phyloP scores from a whole-genome alignment of 92 coral and sea anemone genomes.

The Meandrina meandrites region DNA sequence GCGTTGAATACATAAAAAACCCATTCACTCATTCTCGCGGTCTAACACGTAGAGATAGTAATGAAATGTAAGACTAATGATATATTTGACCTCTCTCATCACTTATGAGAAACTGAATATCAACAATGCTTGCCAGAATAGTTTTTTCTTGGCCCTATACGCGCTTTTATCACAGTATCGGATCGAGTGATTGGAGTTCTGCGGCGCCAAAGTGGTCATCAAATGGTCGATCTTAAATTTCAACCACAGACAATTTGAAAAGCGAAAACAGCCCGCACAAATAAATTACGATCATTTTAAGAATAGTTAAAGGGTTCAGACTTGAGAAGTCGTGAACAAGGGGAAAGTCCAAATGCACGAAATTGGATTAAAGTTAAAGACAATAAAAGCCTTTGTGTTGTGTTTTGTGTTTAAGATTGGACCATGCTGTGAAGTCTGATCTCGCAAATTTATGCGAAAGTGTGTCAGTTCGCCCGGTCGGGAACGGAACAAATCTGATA shows the following conservation, averaged over 20 bases:
- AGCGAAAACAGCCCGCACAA: not conserved
- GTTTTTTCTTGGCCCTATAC: not conserved
- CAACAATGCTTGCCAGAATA: not conserved
- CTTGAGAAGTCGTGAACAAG: not conserved
- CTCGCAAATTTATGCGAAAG: not conserved
- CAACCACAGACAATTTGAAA: not conserved
- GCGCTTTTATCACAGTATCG: constrained; percentile 19
- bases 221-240: not conserved
- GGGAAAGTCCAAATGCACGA: not conserved
- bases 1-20: not conserved
- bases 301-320: not conserved
- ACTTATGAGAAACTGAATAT: constrained; percentile 1
- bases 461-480: not conserved
- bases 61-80: not conserved
- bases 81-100: not conserved
- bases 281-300: not conserved
- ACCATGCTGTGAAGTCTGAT: constrained; percentile 20
- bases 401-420: not conserved
- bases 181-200: not conserved
- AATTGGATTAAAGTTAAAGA: constrained; percentile 9
- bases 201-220: constrained; percentile 2
- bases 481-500: constrained; percentile 17
- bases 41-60: not conserved
- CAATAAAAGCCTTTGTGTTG: not conserved
- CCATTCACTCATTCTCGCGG: not conserved